Conservation (phyloP, 2,113 vertebrate species). For the Phalacrocorax carbo region DNA sequence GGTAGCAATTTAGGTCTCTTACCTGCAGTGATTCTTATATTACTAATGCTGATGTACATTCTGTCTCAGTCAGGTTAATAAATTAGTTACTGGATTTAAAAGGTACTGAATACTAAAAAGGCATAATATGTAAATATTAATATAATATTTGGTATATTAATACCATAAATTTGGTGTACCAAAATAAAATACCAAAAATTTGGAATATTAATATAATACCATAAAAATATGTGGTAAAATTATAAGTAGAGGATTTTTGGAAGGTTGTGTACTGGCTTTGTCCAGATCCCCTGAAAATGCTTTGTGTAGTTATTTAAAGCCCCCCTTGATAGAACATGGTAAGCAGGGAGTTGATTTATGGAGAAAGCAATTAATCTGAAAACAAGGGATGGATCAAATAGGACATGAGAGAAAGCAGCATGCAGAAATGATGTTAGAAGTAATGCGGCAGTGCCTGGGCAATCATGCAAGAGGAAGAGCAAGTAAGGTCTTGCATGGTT, state of each 20-base stretch:
- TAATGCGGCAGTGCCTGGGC: not conserved
- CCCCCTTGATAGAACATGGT: not conserved
- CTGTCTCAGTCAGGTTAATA: not conserved
- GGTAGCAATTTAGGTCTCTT: not conserved
- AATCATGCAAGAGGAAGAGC: not conserved
- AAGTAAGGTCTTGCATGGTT: not conserved
- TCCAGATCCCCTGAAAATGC: not conserved
- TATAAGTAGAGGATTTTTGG: not conserved
- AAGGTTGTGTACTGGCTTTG: not conserved
- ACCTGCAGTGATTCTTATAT: not conserved
- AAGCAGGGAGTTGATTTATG: not conserved
- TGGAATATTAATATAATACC: no score
- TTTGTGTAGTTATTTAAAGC: not conserved
- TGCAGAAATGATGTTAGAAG: fast-evolving
- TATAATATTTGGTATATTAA: no score
- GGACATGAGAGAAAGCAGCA: not conserved
- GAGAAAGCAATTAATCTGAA: not conserved
- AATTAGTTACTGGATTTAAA: not conserved
- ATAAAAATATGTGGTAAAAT: not conserved
- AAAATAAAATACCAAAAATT: no score
- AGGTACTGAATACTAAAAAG: not conserved
- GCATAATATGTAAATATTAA: no score
- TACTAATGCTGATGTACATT: not conserved
- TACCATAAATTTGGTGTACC: no score
- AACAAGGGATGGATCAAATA: not conserved